Conservation (phyloP, 2,797 vertebrate species). For the Ataeniobius toweri region DNA sequence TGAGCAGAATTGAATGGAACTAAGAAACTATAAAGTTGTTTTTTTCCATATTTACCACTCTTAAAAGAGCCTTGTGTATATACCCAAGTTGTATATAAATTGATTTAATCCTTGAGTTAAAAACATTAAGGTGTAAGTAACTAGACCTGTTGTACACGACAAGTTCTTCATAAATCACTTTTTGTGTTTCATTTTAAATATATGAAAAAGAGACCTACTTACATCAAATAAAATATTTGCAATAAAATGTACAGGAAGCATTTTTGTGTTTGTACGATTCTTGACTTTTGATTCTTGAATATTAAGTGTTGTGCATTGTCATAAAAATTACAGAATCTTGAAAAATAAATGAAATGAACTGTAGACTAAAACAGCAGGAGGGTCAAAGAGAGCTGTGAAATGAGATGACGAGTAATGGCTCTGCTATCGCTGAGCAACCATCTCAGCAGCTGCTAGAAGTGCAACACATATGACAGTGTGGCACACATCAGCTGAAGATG, state of each 20-base stretch:
- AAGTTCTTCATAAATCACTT: background rate
- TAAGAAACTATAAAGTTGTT: background rate
- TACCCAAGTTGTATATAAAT: background rate
- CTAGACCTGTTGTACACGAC: background rate
- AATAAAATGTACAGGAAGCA: background rate
- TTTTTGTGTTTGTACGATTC: background rate
- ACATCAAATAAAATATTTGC: background rate
- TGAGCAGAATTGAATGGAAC: background rate
- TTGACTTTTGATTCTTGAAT: background rate
- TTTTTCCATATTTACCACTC: too few species aligned
- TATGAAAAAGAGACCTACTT: background rate
- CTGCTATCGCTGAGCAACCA: slow-evolving; percentile 48
- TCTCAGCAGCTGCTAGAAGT: slow-evolving; percentile 57
- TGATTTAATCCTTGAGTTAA: background rate
- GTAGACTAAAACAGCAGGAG: slow-evolving; percentile 35
- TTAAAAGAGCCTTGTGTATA: background rate
- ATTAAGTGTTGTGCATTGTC: background rate
- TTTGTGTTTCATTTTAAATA: background rate
- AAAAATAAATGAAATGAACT: background rate
- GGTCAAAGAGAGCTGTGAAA: slow-evolving; percentile 57
- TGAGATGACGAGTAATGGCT: slow-evolving; percentile 47
- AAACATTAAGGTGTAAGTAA: background rate
- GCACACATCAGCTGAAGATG: slow-evolving; percentile 58
- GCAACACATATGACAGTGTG: slow-evolving; percentile 50
- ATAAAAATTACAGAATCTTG: background rate